These are phyloP conservation scores for Drosophila fuyamai DNA, from an alignment of 1,140 invertebrate genomes.

Conservation along the genomic window DNA sequence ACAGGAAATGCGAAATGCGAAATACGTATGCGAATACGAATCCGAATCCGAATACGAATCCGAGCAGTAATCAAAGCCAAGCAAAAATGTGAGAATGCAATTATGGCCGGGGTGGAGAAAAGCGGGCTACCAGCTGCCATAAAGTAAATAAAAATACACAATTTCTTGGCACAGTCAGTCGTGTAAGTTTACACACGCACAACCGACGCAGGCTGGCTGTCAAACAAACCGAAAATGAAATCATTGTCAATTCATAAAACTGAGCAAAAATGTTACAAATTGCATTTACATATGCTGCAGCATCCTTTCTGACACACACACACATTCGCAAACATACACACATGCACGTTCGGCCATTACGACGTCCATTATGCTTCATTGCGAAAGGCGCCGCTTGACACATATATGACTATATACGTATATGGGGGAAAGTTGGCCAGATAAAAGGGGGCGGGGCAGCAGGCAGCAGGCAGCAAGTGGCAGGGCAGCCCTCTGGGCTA, in stretches of 20 bases:
- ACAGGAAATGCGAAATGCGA: too few relatives aligned
- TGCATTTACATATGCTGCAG: constrained; percentile 78
- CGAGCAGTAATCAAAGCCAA: constrained; percentile 67
- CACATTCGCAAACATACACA: constrained; percentile 18
- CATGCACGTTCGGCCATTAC: constrained; percentile 58
- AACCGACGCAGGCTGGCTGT: constrained; percentile 46
- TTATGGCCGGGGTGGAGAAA: constrained; percentile 43
- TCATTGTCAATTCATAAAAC: constrained; percentile 83
- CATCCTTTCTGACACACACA: constrained; percentile 13
- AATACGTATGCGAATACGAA: constrained; percentile 23
- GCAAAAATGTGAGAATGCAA: constrained; percentile 75
- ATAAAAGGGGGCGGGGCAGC: not conserved
- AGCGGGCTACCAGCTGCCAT: constrained; percentile 2
- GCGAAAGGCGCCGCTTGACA: constrained; percentile 69
- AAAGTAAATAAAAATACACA: constrained; percentile 66
- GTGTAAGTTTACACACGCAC: constrained; percentile 58
- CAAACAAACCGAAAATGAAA: constrained; percentile 80
- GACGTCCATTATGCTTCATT: constrained; percentile 74
- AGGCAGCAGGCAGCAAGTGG: constrained; percentile 27
- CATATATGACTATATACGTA: constrained; percentile 28
- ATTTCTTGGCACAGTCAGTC: constrained; percentile 43
- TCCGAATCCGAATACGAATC: constrained; percentile 24
- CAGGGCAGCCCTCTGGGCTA: constrained; percentile 38
- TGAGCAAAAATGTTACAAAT: constrained; percentile 78
- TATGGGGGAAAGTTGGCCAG: constrained; percentile 2